Evolutionary conservation across 2,113 vertebrate genomes (phyloP).

Genomic region (Saimiri boliviensis): DNA sequence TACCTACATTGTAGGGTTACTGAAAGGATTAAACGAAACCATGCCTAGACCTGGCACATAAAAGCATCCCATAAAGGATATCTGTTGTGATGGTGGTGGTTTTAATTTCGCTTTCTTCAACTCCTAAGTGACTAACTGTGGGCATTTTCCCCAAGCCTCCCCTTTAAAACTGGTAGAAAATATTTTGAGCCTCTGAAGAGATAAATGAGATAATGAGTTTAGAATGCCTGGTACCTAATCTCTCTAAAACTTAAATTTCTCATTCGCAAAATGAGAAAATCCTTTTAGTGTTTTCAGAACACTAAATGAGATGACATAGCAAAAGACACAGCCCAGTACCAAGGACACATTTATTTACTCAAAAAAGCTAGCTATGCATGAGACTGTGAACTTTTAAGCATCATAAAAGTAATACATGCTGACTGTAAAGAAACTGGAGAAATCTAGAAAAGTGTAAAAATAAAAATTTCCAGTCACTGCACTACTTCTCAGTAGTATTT

Average conservation of each 20-base stretch:
- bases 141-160: background rate
- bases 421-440: background rate
- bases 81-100: too few relatives aligned
- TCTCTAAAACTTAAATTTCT: background rate
- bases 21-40: background rate
- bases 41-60: background rate
- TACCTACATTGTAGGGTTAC: background rate
- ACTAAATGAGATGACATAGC: background rate
- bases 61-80: background rate
- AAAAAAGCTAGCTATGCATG: background rate
- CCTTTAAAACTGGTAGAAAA: background rate
- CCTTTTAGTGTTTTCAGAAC: background rate
- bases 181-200: background rate
- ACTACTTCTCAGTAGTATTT: background rate
- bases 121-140: background rate
- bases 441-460: background rate
- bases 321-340: background rate
- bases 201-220: background rate
- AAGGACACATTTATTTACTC: background rate
- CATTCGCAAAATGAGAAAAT: constrained; percentile 6
- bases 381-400: background rate
- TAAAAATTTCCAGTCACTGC: background rate
- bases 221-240: background rate
- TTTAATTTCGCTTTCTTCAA: background rate
- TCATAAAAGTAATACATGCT: background rate